Evolutionary conservation across 2,797 vertebrate genomes (phyloP), one percentile per base, ranked within the genome.

Genomic region (Miichthys miiuy): DNA sequence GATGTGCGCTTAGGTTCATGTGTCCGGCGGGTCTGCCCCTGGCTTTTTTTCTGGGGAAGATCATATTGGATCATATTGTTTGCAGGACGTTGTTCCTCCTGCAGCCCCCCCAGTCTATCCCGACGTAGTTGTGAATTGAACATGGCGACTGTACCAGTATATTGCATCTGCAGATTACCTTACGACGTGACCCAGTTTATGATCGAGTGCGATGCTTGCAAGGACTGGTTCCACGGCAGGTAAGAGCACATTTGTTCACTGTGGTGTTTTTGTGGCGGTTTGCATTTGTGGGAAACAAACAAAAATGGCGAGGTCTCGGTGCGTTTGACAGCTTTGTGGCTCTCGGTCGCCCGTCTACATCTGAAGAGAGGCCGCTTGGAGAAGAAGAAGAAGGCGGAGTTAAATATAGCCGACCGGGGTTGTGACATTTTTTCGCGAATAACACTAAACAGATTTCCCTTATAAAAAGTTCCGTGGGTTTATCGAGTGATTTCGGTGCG

Each of bases 111-210:
- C 88, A 88, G 90, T 94, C 92, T 88, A 92, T 88, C 95, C 95
- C 94, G 92, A 94, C 93, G 96, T 95, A 96, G 95, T 95, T 95
- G 94, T 96, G 96, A 95, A 96, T 91, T 95, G 95, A 98, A 98
- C 97, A 99, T 99, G 98, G 98, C 98, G 97, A 97, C 98, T 95
- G 97, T 97, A 96, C 97, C 97, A 94, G 97, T 98, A 85, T 98
- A 99, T 96, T 98, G 97, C 96, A 95, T 98, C 96, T 99, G 97
- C 96, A 96, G 97, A 95, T 96, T 97, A 93, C 97, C 97, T 93
- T 98, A 99, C 97, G 97, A 99, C 96, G 97, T 98, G 94, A 98
- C 96, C 95, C 97, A 97, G 96, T 99, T 99, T 93, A 98, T 98
- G 97, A 98, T 99, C 95, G 97, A 98, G 92, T 99, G 97, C 96